phyloP scores from a whole-genome alignment of 64 coral and sea anemone species.

The Montipora foliosa region DNA sequence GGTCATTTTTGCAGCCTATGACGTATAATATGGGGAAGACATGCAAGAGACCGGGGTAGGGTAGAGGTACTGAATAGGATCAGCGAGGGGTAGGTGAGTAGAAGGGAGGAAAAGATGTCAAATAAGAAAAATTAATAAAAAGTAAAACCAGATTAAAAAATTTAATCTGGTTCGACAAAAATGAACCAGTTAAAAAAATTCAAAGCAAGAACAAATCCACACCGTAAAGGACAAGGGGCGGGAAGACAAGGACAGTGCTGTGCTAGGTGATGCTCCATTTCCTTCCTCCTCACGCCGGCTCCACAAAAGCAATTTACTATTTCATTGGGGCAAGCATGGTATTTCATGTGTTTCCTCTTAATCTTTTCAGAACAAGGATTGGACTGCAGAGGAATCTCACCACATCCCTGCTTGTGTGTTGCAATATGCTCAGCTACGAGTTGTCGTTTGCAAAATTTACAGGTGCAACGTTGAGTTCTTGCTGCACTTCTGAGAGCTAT shows the following conservation, averaged over 20 bases:
- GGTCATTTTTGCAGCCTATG: no score
- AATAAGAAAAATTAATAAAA: no score
- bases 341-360: no score
- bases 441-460: background rate
- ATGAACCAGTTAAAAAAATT: no score
- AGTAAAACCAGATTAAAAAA: no score
- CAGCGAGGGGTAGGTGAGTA: no score
- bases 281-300: background rate
- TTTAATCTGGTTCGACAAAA: no score
- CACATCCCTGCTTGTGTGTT: background rate
- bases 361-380: background rate
- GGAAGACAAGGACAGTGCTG: slow-evolving; percentile 13
- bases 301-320: background rate
- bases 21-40: no score
- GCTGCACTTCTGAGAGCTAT: slow-evolving; percentile 6
- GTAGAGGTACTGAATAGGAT: no score
- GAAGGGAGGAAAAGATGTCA: no score
- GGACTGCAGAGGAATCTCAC: slow-evolving; percentile 10
- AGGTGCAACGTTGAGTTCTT: background rate
- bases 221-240: background rate
- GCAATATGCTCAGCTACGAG: background rate
- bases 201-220: background rate
- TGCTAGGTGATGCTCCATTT: background rate
- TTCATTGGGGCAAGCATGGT: background rate
- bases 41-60: no score